Evolutionary conservation across 1,140 invertebrate genomes (phyloP).

Genomic region (Mactra quadrangularis): DNA sequence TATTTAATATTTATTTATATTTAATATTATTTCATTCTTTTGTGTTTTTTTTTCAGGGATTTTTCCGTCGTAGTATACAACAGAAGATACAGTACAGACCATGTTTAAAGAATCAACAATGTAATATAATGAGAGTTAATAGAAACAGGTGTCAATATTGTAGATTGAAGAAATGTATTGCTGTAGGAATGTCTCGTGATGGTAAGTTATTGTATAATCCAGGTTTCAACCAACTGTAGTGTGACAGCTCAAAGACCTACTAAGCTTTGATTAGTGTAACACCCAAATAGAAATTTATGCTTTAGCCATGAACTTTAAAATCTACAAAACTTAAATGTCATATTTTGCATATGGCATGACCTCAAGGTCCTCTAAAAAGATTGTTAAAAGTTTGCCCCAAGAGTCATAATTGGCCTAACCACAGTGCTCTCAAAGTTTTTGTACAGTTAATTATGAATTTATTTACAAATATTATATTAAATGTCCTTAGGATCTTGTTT

Average conservation of each 20-base stretch:
- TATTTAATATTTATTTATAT: too few species aligned
- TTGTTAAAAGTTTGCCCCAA: too few species aligned
- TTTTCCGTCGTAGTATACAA: conserved; percentile 83
- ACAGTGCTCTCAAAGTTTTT: too few species aligned
- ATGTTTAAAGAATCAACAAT: conserved; percentile 83
- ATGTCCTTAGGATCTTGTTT: too few species aligned
- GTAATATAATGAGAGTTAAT: conserved; percentile 82
- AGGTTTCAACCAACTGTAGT: background rate
- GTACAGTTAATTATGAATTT: too few species aligned
- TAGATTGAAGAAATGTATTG: conserved; percentile 82
- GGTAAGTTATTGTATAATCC: conserved; percentile 68
- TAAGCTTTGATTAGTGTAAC: background rate
- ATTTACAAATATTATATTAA: too few species aligned
- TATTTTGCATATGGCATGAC: too few species aligned
- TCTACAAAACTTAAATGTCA: too few species aligned
- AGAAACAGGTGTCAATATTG: conserved; percentile 83
- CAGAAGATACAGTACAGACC: conserved; percentile 83
- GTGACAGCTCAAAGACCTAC: background rate
- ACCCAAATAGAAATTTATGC: background rate
- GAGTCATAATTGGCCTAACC: too few species aligned
- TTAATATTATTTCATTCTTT: too few species aligned
- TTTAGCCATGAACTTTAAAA: too few species aligned
- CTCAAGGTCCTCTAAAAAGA: too few species aligned
- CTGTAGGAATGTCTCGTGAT: conserved; percentile 82
- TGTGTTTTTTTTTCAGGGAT: conserved; percentile 80